A percentile compares a stretch with the other conserved stretches of the same genome.
These are phyloP conservation scores for Apotomis betuletana DNA, from an alignment of 2,888 invertebrate species.

Conservation along the genomic window DNA sequence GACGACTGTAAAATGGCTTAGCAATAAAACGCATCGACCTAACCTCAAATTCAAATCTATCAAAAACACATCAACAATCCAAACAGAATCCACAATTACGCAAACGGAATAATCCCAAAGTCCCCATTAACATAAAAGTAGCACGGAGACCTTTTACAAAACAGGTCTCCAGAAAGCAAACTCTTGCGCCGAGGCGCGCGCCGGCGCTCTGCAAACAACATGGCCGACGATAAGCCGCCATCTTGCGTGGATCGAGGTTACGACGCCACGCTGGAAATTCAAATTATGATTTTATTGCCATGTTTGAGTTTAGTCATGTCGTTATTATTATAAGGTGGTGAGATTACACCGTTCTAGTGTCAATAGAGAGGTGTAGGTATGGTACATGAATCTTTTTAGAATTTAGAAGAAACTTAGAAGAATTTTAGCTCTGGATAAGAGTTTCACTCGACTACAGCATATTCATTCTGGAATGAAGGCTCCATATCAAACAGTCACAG, in stretches of 20 bases:
- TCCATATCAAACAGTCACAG: no score
- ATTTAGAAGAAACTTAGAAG: no score
- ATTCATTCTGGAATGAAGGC: no score
- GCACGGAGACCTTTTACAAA: constrained; percentile 66
- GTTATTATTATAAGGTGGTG: constrained; percentile 32
- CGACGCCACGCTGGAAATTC: constrained; percentile 66
- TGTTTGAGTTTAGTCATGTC: constrained; percentile 43
- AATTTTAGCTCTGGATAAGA: no score
- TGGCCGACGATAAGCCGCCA: constrained; percentile 79
- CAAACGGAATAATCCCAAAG: constrained; percentile 59
- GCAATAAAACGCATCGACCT: background rate
- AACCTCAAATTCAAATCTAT: background rate
- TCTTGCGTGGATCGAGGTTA: constrained; percentile 79
- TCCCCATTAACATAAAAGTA: constrained; percentile 69
- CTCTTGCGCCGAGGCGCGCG: constrained; percentile 73
- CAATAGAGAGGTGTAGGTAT: background rate
- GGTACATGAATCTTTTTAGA: no score
- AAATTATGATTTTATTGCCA: constrained; percentile 71
- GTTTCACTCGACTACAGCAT: no score
- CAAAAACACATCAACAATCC: background rate
- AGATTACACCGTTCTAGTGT: background rate
- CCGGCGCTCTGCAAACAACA: constrained; percentile 71
- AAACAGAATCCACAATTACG: constrained; percentile 45
- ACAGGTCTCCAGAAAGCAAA: constrained; percentile 77
- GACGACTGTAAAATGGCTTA: background rate